Base-by-base conservation (phyloP, 2,888 invertebrate genomes). In the Himalopsyche tibetana region DNA sequence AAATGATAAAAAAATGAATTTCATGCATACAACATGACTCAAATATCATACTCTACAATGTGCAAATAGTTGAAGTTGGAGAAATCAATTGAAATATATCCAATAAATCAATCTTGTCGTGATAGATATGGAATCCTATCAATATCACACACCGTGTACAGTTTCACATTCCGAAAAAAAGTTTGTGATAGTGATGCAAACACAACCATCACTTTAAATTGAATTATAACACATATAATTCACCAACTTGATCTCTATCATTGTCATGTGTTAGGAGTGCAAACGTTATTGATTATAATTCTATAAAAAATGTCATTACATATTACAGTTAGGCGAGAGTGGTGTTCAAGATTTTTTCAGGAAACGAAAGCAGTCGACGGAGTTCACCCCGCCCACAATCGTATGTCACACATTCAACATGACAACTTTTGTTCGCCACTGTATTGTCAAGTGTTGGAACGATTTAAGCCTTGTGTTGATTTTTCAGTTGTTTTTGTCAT, bases 351-450 rank as follows among this genome's bases (percentile, higher is more conserved):
- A 85, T 42, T 82, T 63, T 86, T 56, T 84, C 82, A 86, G 84
- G 87, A 87, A 86, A 82, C 83, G 85, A 83, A 85, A 85, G 82
- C 80, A 80, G 80, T 80, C 51, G 55, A 45, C 84, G 9, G 69
- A 74, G 56, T 17, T n/a, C 82, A 42, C 40, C 85, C 15, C 84
- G 36, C 84, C 85, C 42, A 87, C 55, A 85, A 86, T 87, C 81
- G 87, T 87, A 87, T 84, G 87, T 87, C 19, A 38, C 51, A 81
- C 83, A 51, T 63, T 69, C 69, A 56, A 63, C 55, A 74, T 74
- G 74, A 19, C 74, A 38, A 74, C 11, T 74, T 74, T 28, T 74
- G 74, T 74, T 74, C 74, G 74, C 74, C 19, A 74, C 74, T 74
- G 74, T 38, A 36, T 74, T 74, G 74, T 74, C 38, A 74, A 38